Conservation (phyloP, 2,113 vertebrate genomes). For the Nesoenas mayeri region DNA sequence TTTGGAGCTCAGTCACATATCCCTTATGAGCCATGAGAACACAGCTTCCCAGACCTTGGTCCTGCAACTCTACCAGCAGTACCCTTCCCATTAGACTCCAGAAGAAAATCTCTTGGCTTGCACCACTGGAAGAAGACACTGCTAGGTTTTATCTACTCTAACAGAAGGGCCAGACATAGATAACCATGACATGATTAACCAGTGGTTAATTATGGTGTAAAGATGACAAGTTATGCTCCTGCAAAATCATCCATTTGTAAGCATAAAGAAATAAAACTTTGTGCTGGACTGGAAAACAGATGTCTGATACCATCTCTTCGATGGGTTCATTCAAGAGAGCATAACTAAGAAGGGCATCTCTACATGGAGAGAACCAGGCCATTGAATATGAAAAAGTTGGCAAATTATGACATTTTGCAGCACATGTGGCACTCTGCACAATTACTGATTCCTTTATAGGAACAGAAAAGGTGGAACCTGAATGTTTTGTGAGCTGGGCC, state of each 20-base stretch:
- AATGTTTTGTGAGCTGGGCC: neutral
- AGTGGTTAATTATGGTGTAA: neutral
- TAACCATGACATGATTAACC: neutral
- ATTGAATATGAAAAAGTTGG: slow-evolving; percentile 9
- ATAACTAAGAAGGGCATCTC: slow-evolving; percentile 56
- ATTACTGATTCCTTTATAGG: neutral
- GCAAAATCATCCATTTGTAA: slow-evolving; percentile 31
- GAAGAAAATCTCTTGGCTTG: neutral
- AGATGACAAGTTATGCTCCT: neutral
- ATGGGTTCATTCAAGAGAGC: slow-evolving; percentile 22
- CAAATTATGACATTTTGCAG: slow-evolving; percentile 14
- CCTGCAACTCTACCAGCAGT: neutral
- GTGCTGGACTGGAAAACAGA: slow-evolving; percentile 15
- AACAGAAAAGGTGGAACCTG: neutral
- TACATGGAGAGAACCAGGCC: neutral
- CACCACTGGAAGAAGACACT: neutral
- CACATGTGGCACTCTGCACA: neutral
- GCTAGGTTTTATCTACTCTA: neutral
- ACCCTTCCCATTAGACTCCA: neutral
- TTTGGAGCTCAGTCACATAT: neutral
- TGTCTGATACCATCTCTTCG: slow-evolving; percentile 46
- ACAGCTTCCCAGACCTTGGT: neutral
- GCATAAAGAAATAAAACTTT: slow-evolving; percentile 32
- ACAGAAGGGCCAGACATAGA: neutral
- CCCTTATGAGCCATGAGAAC: neutral